Evolutionary conservation across 2,113 vertebrate genomes (phyloP), one percentile per base, ranked within the genome.

Genomic region (Dipodomys ordii): DNA sequence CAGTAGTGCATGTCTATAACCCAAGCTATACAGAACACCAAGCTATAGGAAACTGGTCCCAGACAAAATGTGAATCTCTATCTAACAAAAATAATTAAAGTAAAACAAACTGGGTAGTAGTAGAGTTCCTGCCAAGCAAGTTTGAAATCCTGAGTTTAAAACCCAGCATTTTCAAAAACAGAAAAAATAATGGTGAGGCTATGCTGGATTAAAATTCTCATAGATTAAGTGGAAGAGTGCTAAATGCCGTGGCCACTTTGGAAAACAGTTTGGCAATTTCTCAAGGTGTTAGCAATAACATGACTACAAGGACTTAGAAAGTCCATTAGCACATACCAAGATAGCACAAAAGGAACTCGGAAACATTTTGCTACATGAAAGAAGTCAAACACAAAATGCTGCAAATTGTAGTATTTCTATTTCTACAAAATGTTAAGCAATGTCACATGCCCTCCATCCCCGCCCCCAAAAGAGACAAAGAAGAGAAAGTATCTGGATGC

Each of bases 231-330:
- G 11, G 10, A 57, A 82, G 13, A 71, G 71, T 12, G 4, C n/a
- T 71, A 89, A 83, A 83, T 65, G 64, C n/a, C 27, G 11, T 1
- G 85, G 27, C 6, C 28, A 64, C 28, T 81, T 74, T 68, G 60
- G 25, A 88, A 90, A 96, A 62, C 72, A 72, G 13, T n/a, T 83
- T 87, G 65, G 35, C 25, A 73, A 13, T 74, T 93, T 4, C 35
- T 78, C 60, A 49, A 82, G 72, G 53, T 35, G 13, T 69, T 83
- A 83, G 79, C 22, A 2, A 65, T 18, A 82, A 71, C 9, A 30
- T 78, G 32, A 79, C 4, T 30, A 53, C 11, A 25, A 85, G 4
- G 18, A 81, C n/a, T 30, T 9, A 74, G 35, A 3, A 71, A 67
- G 76, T 85, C 68, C 20, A 71, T 49, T 64, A 16, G 10, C 39